Evolutionary conservation across 1,140 invertebrate species (phyloP).

Genomic region (Pissodes strobi): DNA sequence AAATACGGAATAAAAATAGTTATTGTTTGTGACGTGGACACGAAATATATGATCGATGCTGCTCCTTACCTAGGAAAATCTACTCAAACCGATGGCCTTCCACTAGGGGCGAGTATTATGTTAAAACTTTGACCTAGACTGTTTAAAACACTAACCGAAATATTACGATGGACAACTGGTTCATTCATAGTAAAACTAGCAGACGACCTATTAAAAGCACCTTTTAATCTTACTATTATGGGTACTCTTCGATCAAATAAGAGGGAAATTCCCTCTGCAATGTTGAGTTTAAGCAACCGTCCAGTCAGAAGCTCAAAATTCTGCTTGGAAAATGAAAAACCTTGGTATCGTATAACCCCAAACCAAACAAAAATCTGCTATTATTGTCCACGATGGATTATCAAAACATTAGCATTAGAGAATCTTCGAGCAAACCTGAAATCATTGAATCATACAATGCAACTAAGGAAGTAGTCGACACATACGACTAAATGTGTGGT

Average conservation of each 20-base stretch:
- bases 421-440: slow-evolving; percentile 23
- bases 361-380: slow-evolving; percentile 42
- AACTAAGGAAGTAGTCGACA: slow-evolving; percentile 35
- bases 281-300: not conserved
- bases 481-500: no score
- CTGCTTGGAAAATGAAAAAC: slow-evolving; percentile 28
- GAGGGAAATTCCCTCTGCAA: slow-evolving; percentile 24
- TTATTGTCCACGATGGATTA: slow-evolving; percentile 48
- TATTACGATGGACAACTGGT: slow-evolving; percentile 31
- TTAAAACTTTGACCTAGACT: no score
- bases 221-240: slow-evolving; percentile 41
- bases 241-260: slow-evolving; percentile 49
- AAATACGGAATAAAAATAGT: slow-evolving; percentile 52
- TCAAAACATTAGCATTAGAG: slow-evolving; percentile 26
- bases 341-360: slow-evolving; percentile 42
- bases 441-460: slow-evolving; percentile 33
- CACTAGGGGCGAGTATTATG: no score
- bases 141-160: slow-evolving; percentile 22
- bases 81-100: no score
- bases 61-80: slow-evolving; percentile 11
- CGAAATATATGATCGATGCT: slow-evolving; percentile 11
- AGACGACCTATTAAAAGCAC: slow-evolving; percentile 42
- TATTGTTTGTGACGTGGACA: slow-evolving; percentile 32
- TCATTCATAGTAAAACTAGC: slow-evolving; percentile 37
- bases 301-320: slow-evolving; percentile 1